These are phyloP conservation scores for Morpho achilles DNA, from an alignment of 2,888 invertebrate species.

Conservation along the genomic window DNA sequence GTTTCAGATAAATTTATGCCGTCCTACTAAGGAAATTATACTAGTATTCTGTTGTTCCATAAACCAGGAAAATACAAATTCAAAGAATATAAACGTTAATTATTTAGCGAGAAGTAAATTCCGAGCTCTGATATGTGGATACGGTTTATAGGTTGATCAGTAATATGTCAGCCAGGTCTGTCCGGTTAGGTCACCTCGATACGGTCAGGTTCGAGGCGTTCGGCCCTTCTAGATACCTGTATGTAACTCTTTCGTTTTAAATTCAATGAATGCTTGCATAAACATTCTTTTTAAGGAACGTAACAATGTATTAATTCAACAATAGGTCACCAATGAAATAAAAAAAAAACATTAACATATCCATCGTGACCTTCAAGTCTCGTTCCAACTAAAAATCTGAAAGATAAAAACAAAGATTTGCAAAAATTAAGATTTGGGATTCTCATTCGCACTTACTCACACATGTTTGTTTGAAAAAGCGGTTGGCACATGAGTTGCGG, in stretches of 20 bases:
- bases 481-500: constrained; percentile 53
- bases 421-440: constrained; percentile 71
- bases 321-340: background rate
- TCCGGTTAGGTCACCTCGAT: constrained; percentile 75
- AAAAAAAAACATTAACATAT: constrained; percentile 12
- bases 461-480: constrained; percentile 61
- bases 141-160: constrained; percentile 34
- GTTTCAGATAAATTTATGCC: constrained; percentile 38
- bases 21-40: constrained; percentile 26
- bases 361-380: constrained; percentile 38
- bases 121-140: constrained; percentile 4
- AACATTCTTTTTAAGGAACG: constrained; percentile 4
- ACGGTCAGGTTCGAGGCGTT: constrained; percentile 67
- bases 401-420: constrained; percentile 49
- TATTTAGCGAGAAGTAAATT: constrained; percentile 3
- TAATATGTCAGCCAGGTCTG: constrained; percentile 60
- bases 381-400: constrained; percentile 39
- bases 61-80: constrained; percentile 22
- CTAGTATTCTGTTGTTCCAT: constrained; percentile 14
- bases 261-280: background rate
- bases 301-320: background rate
- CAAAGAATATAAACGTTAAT: constrained; percentile 8
- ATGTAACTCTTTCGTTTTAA: constrained; percentile 1
- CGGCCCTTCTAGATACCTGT: constrained; percentile 61
- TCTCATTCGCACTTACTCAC: constrained; percentile 74